These are phyloP conservation scores for Sebastes ruberrimus DNA, from an alignment of 2,797 vertebrate species.

Conservation along the genomic window DNA sequence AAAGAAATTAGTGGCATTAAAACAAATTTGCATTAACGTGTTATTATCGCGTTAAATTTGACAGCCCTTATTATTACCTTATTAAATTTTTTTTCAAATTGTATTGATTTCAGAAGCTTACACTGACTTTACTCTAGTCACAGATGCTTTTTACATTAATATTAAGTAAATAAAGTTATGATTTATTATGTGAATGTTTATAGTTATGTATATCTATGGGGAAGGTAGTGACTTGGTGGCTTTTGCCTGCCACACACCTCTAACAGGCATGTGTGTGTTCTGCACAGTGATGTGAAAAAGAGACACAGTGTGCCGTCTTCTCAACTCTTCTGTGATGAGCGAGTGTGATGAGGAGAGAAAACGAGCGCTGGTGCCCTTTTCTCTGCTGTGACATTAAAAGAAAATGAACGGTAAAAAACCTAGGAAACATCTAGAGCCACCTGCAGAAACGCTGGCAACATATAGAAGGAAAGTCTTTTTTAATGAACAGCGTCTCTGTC, in stretches of 20 bases:
- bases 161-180: neutral
- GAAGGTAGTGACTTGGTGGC: neutral
- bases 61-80: too few relatives aligned
- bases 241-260: conserved; percentile 20
- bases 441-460: neutral
- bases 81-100: too few relatives aligned
- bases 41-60: too few relatives aligned
- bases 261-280: conserved; percentile 46
- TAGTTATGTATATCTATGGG: neutral
- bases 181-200: neutral
- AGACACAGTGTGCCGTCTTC: neutral
- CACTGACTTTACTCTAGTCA: too few relatives aligned
- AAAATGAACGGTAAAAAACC: neutral
- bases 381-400: neutral
- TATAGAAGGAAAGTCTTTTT: neutral
- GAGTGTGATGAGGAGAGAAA: neutral
- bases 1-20: too few relatives aligned
- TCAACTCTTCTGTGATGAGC: neutral
- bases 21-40: too few relatives aligned
- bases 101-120: too few relatives aligned
- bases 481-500: neutral
- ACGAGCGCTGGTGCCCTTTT: neutral
- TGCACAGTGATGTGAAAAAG: conserved; percentile 39
- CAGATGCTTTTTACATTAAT: rapidly evolving
- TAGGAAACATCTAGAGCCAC: neutral